Conservation (phyloP, 2,113 vertebrate species). For the Sisor rabdophorus region DNA sequence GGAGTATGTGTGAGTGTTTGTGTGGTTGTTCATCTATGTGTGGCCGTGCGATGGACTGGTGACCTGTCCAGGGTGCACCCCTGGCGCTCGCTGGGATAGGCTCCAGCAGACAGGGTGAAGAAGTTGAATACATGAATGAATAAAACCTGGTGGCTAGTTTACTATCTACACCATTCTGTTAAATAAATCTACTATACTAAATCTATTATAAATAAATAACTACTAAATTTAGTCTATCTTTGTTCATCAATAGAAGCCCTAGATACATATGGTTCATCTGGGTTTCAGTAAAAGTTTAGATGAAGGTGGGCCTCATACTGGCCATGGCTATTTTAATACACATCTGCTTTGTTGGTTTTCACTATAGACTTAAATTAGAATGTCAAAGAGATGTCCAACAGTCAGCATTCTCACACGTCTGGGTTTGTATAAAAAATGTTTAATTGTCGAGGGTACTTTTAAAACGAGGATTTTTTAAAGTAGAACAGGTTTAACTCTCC, state of each 20-base stretch:
- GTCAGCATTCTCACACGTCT: background rate
- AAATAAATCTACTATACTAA: background rate
- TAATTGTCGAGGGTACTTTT: no score
- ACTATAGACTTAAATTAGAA: background rate
- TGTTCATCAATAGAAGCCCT: background rate
- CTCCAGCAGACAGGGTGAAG: no score
- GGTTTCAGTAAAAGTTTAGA: background rate
- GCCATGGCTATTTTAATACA: background rate
- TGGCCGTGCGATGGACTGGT: no score
- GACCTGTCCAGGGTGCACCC: no score
- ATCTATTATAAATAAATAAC: no score
- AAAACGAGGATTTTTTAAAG: no score
- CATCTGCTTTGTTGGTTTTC: background rate
- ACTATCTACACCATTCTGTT: background rate
- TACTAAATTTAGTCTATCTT: background rate
- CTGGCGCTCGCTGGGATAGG: no score
- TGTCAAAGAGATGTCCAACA: no score
- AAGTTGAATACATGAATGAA: no score
- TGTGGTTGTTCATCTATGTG: no score
- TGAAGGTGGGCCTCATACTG: background rate
- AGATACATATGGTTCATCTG: background rate
- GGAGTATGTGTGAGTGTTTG: no score
- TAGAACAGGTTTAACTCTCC: background rate
- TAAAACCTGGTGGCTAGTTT: background rate
- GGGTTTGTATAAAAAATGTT: no score